A percentile compares a stretch with the other conserved stretches of the same genome.
Conservation (phyloP, 1,140 invertebrate species). For the Pachyrhynchus sulphureomaculatus region DNA sequence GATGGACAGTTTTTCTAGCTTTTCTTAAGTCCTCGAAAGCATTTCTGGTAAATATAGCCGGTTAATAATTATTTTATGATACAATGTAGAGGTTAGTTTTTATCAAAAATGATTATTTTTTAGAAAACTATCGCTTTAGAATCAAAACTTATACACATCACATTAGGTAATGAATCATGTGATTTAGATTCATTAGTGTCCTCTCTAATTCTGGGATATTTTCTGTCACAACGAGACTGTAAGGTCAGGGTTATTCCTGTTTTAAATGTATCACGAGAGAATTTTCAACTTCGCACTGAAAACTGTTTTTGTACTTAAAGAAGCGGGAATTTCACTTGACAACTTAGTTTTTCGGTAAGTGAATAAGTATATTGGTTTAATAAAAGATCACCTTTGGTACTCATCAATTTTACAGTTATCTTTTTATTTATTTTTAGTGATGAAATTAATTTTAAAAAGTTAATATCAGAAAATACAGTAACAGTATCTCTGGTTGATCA, state of each 20-base stretch:
- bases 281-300: conserved; percentile 70
- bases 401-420: not conserved
- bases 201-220: conserved; percentile 58
- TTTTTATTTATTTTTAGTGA: conserved; percentile 28
- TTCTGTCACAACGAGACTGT: conserved; percentile 42
- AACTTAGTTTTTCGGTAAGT: conserved; percentile 61
- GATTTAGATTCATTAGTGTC: conserved; percentile 68
- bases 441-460: conserved; percentile 27
- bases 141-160: conserved; percentile 42
- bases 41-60: not conserved
- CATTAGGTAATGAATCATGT: conserved; percentile 69
- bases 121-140: not conserved
- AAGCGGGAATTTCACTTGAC: conserved; percentile 53
- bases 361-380: not conserved
- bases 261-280: conserved; percentile 62
- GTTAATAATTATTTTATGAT: not conserved
- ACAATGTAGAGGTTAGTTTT: not conserved
- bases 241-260: conserved; percentile 52
- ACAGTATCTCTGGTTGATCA: conserved; percentile 71
- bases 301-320: conserved; percentile 61
- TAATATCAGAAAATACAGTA: conserved; percentile 52
- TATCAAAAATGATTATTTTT: not conserved
- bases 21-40: not conserved
- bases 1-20: conserved; percentile 2
- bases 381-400: not conserved